A percentile compares a stretch with the other conserved stretches of the same genome.
These are phyloP conservation scores for Drosophila nebulosa DNA, from an alignment of 1,140 invertebrate genomes.

Conservation along the genomic window DNA sequence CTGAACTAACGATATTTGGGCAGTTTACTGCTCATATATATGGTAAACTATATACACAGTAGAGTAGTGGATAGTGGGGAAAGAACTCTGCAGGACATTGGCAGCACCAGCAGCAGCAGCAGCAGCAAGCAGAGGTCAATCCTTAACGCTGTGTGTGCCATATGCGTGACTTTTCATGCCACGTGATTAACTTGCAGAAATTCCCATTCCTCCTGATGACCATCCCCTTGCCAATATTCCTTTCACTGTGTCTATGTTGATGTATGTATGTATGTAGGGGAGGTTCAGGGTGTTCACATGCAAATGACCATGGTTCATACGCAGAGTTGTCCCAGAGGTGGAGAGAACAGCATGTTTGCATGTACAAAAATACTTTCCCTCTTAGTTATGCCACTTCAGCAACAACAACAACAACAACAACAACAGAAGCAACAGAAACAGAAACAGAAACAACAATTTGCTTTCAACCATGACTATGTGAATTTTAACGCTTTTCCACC, in stretches of 20 bases:
- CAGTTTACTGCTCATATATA: slow-evolving; percentile 29
- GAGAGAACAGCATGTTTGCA: slow-evolving; percentile 60
- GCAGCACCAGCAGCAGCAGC: too few relatives aligned
- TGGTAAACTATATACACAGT: neutral
- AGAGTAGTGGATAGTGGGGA: neutral
- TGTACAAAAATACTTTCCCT: slow-evolving; percentile 69
- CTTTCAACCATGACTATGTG: slow-evolving; percentile 35
- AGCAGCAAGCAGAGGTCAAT: slow-evolving; percentile 11
- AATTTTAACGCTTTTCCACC: slow-evolving; percentile 58
- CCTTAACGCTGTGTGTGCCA: neutral
- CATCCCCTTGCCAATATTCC: neutral
- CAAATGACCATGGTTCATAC: slow-evolving; percentile 63
- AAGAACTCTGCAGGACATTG: neutral
- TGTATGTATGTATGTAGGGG: slow-evolving; percentile 14
- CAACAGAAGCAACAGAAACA: neutral
- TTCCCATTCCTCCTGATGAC: neutral
- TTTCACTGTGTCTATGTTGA: neutral
- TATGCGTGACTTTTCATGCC: slow-evolving; percentile 70
- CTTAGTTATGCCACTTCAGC: slow-evolving; percentile 53
- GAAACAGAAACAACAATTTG: neutral
- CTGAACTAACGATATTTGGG: slow-evolving; percentile 23
- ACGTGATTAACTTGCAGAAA: slow-evolving; percentile 69
- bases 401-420: slow-evolving; percentile 1
- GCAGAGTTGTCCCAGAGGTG: slow-evolving; percentile 13
- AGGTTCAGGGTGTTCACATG: slow-evolving; percentile 44